Percentiles rank a stretch among this genome's conserved stretches.
phyloP scores from a whole-genome alignment of 2,113 vertebrate genomes.

The Chinchilla lanigera region DNA sequence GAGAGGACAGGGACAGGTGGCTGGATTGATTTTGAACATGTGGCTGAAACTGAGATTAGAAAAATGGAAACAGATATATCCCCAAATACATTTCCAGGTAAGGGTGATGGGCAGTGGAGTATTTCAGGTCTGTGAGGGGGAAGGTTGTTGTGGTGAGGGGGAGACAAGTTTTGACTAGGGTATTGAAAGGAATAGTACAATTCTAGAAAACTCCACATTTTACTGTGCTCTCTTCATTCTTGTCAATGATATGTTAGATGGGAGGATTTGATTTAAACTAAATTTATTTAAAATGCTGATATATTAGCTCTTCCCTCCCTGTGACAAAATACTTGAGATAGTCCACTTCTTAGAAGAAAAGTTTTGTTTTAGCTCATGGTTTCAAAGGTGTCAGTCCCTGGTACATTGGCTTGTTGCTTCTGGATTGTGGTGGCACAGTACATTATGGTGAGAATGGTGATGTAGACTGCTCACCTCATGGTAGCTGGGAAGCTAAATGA shows the following conservation, averaged over 20 bases:
- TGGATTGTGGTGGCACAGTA: background rate
- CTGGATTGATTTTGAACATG: background rate
- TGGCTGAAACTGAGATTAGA: background rate
- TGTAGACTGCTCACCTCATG: background rate
- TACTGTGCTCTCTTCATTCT: background rate
- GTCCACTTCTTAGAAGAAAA: background rate
- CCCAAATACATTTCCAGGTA: background rate
- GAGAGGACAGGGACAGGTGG: background rate
- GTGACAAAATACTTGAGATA: background rate
- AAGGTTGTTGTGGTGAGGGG: background rate
- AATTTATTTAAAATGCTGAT: constrained; percentile 16
- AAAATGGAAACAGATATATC: background rate
- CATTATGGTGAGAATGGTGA: too few relatives aligned
- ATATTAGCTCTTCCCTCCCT: background rate
- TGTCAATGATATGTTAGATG: background rate
- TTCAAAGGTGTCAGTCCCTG: background rate
- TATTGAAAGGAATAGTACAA: background rate
- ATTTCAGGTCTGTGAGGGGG: background rate
- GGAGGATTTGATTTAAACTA: background rate
- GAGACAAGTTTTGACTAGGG: background rate
- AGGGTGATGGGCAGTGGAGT: background rate
- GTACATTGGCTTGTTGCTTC: background rate
- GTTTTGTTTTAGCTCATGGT: background rate
- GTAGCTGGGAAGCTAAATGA: background rate
- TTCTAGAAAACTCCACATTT: background rate